Evolutionary conservation across 2,113 vertebrate species (phyloP), one percentile per base, ranked within the genome.

Genomic region (Syngnathus floridae): DNA sequence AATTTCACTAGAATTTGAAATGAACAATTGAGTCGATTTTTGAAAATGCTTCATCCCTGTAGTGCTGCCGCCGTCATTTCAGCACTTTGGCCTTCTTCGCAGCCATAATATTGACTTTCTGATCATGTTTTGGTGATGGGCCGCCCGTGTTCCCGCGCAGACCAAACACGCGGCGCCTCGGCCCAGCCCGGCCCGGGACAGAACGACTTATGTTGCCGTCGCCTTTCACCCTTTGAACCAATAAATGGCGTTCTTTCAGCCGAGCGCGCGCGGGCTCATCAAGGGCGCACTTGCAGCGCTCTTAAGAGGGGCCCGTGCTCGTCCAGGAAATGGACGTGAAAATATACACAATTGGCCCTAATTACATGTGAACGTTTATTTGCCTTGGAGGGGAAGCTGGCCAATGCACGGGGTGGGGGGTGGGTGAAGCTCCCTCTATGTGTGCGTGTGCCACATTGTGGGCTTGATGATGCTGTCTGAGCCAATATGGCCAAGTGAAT

Each of bases 311-410:
- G 71, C 77, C 80, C 75, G 78, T 74, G 71, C 21, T 71, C 76
- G 55, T 72, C 54, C 12, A 69, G 85, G 84, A 89, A 90, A 84
- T 81, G 75, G 83, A 86, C 79, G 21, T 72, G 77, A 89, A 91
- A 90, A 90, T 89, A 91, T 89, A 91, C 87, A 88, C 82, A 85
- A 88, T 84, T 90, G 78, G 74, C 77, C 70, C 83, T 89, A 90
- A 90, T 91, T 88, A 90, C 70, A 84, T 77, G 82, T 84, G 78
- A 88, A 86, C 78, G 90, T 90, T 92, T 90, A 90, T 91, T 90
- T 91, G 83, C 85, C 86, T 91, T 88, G 85, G 79, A 86, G 80
- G 83, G 78, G 73, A 86, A 72, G 72, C 54, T 77, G 77, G 73
- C 78, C 71, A 60, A 72, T 21, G 55, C 35, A 0, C 1, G 2